These are phyloP conservation scores for Taenaris catops DNA, from an alignment of 2,888 invertebrate genomes.

Conservation along the genomic window DNA sequence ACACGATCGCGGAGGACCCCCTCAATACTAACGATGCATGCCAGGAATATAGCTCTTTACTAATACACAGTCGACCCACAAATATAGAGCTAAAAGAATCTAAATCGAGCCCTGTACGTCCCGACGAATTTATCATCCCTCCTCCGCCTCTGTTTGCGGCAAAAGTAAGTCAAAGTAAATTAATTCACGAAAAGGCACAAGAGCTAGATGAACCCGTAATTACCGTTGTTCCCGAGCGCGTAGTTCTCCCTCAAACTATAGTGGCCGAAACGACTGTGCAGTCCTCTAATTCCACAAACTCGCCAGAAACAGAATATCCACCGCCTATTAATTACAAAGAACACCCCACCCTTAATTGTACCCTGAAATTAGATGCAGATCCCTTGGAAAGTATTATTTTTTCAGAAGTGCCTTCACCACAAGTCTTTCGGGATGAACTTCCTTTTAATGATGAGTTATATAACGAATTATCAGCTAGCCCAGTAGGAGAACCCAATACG, in stretches of 20 bases:
- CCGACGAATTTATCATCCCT: constrained; percentile 70
- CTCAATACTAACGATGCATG: constrained; percentile 72
- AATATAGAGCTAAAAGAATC: constrained; percentile 46
- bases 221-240: constrained; percentile 57
- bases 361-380: constrained; percentile 22
- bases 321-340: constrained; percentile 72
- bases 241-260: constrained; percentile 56
- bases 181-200: constrained; percentile 39
- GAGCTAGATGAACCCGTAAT: constrained; percentile 52
- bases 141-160: constrained; percentile 72
- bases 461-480: constrained; percentile 55
- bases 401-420: constrained; percentile 56
- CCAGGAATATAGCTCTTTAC: constrained; percentile 58
- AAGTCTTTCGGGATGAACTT: constrained; percentile 52
- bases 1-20: constrained; percentile 34
- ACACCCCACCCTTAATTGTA: constrained; percentile 40
- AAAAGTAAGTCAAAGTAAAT: constrained; percentile 57
- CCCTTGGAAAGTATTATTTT: constrained; percentile 42
- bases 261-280: constrained; percentile 71
- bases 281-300: constrained; percentile 60
- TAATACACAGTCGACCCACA: constrained; percentile 57
- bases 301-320: constrained; percentile 59
- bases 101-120: constrained; percentile 50
- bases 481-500: constrained; percentile 49
- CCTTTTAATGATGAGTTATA: constrained; percentile 43